Evolutionary conservation across 2,113 vertebrate species (phyloP).

Genomic region (Falco punctatus): DNA sequence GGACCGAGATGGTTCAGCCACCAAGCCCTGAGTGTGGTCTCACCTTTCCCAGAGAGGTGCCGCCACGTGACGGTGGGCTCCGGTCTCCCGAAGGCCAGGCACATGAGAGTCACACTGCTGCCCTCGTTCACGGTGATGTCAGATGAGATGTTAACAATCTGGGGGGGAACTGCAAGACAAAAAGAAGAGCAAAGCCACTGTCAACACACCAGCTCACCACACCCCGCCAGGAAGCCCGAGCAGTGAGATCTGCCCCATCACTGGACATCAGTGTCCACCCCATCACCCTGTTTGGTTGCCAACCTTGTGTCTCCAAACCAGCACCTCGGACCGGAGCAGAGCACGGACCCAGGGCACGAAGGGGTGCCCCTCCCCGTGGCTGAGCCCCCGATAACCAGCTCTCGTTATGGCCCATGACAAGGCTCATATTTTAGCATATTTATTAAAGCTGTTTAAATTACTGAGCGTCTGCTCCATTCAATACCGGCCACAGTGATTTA

Average conservation of each 20-base stretch:
- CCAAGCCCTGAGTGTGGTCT: neutral
- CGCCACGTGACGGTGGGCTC: slow-evolving; percentile 93
- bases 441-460: slow-evolving; percentile 82
- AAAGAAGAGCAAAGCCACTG: neutral
- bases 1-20: accelerated
- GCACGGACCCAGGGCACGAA: neutral
- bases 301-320: accelerated
- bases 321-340: accelerated
- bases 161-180: slow-evolving; percentile 86
- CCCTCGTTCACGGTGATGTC: slow-evolving; percentile 95
- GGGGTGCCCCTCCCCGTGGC: neutral
- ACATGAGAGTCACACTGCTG: slow-evolving; percentile 91
- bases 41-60: slow-evolving; percentile 90
- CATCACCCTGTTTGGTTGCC: accelerated
- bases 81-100: slow-evolving; percentile 91
- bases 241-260: accelerated
- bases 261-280: accelerated
- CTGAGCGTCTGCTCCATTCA: slow-evolving; percentile 76
- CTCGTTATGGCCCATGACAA: slow-evolving; percentile 65
- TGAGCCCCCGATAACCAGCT: slow-evolving; percentile 54
- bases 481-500: slow-evolving; percentile 75
- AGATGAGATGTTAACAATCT: slow-evolving; percentile 93
- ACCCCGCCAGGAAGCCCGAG: accelerated
- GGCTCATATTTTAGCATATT: slow-evolving; percentile 79
- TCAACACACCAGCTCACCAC: neutral